Evolutionary conservation across 2,113 vertebrate species (phyloP), one percentile per base, ranked within the genome.

Genomic region (Nyctibius bracteatus): DNA sequence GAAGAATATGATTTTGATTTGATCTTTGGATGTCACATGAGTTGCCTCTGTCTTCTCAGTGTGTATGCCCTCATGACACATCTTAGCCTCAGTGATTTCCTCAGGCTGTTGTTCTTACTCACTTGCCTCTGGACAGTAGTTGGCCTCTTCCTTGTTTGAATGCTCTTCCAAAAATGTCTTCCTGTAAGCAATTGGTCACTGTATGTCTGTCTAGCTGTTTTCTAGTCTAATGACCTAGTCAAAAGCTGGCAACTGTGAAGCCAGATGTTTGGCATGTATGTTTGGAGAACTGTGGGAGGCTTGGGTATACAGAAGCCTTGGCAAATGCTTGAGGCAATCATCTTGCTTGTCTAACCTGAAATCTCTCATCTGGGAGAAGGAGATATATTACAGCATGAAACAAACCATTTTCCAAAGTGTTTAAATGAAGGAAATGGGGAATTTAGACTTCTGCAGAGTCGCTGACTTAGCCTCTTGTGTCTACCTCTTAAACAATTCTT

Each of bases 241-340:
- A 92, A 71, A 82, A 94, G 12, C 31, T 19, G 77, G 25, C 57
- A 81, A 61, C 58, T 86, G 37, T 79, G 63, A 61, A 86, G 43
- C 70, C n/a, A 27, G n/a, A 62, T 88, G n/a, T 46, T 88, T 67
- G 86, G 43, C 63, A 22, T 44, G 39, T 51, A 3, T 90, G 70
- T 93, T 80, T 81, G 67, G 66, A 77, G 88, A 94, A 22, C 54
- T 62, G 4, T 51, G 33, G 71, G 88, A 80, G 14, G 24, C 59
- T 81, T 80, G 79, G 30, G 15, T 74, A 23, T 90, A 63, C 23
- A 73, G 63, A 89, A 91, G 33, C 67, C 55, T 80, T 83, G 79
- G 72, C 67, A 95, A 90, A 67, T 83, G 88, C 79, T 83, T 74
- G 59, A 93, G 71, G 88, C 81, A 80, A 70, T 96, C 75, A 31